Base-by-base conservation (phyloP, 2,113 vertebrate genomes). In the Clarias magur region DNA sequence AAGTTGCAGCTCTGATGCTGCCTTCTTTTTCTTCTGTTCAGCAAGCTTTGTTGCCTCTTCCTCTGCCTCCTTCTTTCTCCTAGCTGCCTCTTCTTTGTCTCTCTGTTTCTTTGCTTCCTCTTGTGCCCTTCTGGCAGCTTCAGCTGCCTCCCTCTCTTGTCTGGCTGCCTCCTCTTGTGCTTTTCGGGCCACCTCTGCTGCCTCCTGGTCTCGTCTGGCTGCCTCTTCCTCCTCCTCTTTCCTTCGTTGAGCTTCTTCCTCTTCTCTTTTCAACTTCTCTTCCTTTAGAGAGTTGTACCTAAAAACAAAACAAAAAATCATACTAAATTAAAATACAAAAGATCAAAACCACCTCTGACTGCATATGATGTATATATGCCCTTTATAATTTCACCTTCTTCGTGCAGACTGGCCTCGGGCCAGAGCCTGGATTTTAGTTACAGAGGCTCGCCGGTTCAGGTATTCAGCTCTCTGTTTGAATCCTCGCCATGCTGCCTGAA, bases 401-500 rank as follows among this genome's bases (percentile, higher is more conserved):
- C 97, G 95, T 88, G 97, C 96, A 0, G 97, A 97, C 78, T 95
- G 91, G 1, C 98, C 97, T 84, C 97, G 95, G 92, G 94, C 94
- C 78, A 97, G 65, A 9, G 97, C 97, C 91, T 99, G 98, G 67
- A 99, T 91, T 65, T 92, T 93, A 72, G 95, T 95, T 80, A 97
- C 91, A 10, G 92, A 93, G 0, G 83, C 93, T 27, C 88, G 91
- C 85, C 88, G 93, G 23, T 88, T 92, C 16, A 17, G 88, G 89
- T 94, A 97, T 56, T 89, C 88, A 0, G 21, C 86, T 19, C 93
- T 92, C 80, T 95, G 95, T 15, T 48, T 84, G 92, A 94, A 94
- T 0, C 97, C 95, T 57, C 96, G 93, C 98, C 98, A 99, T 0
- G 83, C 68, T 0, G 97, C 92, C 93, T 99, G 98, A 87, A 99